phyloP scores from a whole-genome alignment of 2,888 invertebrate species.

The Dione juno region DNA sequence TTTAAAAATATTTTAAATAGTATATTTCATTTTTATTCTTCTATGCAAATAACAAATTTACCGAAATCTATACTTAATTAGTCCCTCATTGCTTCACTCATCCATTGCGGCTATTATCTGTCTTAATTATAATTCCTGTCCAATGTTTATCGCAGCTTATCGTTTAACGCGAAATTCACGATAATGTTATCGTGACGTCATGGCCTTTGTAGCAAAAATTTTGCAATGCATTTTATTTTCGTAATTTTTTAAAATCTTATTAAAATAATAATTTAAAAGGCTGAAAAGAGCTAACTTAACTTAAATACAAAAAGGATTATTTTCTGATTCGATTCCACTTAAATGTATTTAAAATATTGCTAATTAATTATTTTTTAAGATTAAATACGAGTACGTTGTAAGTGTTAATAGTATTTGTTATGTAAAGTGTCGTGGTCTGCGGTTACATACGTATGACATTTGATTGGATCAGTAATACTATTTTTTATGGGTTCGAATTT shows the following conservation, averaged over 20 bases:
- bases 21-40: background rate
- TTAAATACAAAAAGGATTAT: background rate
- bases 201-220: conserved; percentile 21
- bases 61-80: conserved; percentile 37
- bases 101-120: conserved; percentile 42
- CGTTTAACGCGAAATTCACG: conserved; percentile 46
- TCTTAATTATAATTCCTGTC: conserved; percentile 48
- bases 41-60: conserved; percentile 31
- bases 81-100: conserved; percentile 32
- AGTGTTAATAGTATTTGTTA: conserved; percentile 1
- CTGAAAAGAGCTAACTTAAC: background rate
- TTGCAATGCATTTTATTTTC: conserved; percentile 5
- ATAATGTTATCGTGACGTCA: conserved; percentile 42
- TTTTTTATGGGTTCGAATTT: background rate
- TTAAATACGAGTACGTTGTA: background rate
- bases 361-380: background rate
- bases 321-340: background rate
- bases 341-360: background rate
- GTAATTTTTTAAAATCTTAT: background rate
- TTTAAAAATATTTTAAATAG: background rate
- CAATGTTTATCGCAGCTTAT: conserved; percentile 45
- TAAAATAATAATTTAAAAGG: background rate
- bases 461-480: background rate
- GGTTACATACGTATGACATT: background rate
- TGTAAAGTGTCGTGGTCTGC: background rate